phyloP scores from a whole-genome alignment of 1,140 invertebrate species.

The Ostrea edulis region DNA sequence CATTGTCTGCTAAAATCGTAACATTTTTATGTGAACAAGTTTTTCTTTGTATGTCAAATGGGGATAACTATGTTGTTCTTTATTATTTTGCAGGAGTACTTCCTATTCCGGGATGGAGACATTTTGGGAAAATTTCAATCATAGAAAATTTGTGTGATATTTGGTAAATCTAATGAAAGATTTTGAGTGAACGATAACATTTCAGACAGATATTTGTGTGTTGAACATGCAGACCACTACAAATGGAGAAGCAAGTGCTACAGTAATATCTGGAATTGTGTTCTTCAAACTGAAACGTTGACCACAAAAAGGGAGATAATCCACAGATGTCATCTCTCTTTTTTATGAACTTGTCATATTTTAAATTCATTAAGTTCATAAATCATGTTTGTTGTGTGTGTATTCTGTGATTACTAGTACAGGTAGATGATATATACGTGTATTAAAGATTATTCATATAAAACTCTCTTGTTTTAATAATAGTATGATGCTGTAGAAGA shows the following conservation, averaged over 20 bases:
- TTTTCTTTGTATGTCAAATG: no score
- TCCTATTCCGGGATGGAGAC: conserved; percentile 96
- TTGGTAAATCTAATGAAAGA: neutral
- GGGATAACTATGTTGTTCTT: neutral
- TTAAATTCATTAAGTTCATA: conserved; percentile 16
- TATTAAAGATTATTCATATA: neutral
- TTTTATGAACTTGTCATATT: neutral
- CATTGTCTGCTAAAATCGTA: no score
- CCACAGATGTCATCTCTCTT: neutral
- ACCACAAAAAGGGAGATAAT: neutral
- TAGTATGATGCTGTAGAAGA: neutral
- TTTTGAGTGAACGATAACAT: neutral
- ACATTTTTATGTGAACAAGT: no score
- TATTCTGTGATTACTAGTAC: conserved; percentile 8
- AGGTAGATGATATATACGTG: neutral
- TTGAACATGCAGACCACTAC: neutral
- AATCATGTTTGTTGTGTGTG: conserved; percentile 23
- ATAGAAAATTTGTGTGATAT: conserved; percentile 40
- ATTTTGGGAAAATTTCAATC: conserved; percentile 92
- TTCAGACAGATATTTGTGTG: conserved; percentile 7
- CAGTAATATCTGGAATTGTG: neutral
- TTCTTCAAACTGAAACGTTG: neutral
- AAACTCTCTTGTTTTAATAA: neutral
- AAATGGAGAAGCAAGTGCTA: neutral
- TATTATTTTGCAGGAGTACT: conserved; percentile 87